These are phyloP conservation scores for Orthosia gothica DNA, from an alignment of 2,888 invertebrate genomes.

Conservation along the genomic window DNA sequence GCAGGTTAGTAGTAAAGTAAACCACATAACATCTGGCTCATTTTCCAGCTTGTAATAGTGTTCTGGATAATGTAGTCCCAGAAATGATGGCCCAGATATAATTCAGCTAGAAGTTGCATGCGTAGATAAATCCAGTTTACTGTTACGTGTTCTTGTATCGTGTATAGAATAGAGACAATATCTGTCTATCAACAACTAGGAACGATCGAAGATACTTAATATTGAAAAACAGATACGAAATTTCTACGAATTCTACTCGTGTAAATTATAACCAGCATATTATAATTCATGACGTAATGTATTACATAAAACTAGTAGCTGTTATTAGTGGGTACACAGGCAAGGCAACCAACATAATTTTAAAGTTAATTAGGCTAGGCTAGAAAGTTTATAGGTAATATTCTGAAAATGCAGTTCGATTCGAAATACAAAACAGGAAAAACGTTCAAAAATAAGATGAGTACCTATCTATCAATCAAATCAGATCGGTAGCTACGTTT, in stretches of 20 bases:
- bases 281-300: not conserved
- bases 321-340: not conserved
- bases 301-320: not conserved
- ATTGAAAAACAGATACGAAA: conserved; percentile 25
- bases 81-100: conserved; percentile 44
- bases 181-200: conserved; percentile 12
- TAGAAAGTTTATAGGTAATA: no score
- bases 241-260: conserved; percentile 37
- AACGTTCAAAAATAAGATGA: no score
- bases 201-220: conserved; percentile 23
- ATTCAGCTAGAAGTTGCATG: conserved; percentile 47
- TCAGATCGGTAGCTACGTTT: no score
- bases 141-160: conserved; percentile 24
- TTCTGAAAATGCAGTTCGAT: no score
- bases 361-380: not conserved
- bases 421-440: no score
- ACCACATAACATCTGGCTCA: conserved; percentile 45
- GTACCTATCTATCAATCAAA: no score
- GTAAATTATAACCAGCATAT: not conserved
- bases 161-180: not conserved
- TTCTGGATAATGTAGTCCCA: conserved; percentile 42
- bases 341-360: not conserved
- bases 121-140: conserved; percentile 23
- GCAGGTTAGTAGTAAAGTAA: conserved; percentile 23
- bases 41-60: conserved; percentile 31